Evolutionary conservation across 2,888 invertebrate species (phyloP), one percentile per base, ranked within the genome.

Genomic region (Auanema sp.): DNA sequence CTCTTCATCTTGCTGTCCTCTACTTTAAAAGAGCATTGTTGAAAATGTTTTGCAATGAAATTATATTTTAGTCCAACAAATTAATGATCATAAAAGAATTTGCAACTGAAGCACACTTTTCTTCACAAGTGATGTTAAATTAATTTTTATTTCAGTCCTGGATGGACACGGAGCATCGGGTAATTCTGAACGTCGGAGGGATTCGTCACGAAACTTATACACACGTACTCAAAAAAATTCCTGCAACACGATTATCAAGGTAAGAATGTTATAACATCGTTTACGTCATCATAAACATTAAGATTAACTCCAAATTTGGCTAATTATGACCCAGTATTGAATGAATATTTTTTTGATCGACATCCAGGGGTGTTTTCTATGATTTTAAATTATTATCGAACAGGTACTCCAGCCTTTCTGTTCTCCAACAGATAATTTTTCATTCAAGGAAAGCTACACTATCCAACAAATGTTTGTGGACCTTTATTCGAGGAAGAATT

Each of bases 291-390:
- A n/a, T 23, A 6, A 16, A 52, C 16, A 57, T 68, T 57, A 43
- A 76, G 91, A 63, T 87, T 92, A 75, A 91, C 91, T 21, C 96
- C 97, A 86, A 95, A 95, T 50, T 88, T 96, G 83, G 96, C 94
- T 84, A 98, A 97, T 88, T 98, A 97, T 88, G 97, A 98, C 87
- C 95, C 96, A 50, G 92, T 97, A 83, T 89, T 97, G 83, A 97
- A 98, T 87, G 97, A 98, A 87, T 98, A 96, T 88, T 98, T 98
- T 89, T 98, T 98, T 88, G 97, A 95, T 87, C 87, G 91, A 55
- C 92, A 92, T 86, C 92, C 92, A 4, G 91, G 91, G n/a, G 92
- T 92, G 12, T 92, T 92, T 85, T 91, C 91, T 33, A 91, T 92
- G 86, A 91, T 91, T 76, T 89, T 92, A 77, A 97, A 97, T 87